A percentile compares a stretch with the other conserved stretches of the same genome.
phyloP scores from a whole-genome alignment of 35 echinoderm and acorn worm genomes.

The Eucidaris tribuloides region DNA sequence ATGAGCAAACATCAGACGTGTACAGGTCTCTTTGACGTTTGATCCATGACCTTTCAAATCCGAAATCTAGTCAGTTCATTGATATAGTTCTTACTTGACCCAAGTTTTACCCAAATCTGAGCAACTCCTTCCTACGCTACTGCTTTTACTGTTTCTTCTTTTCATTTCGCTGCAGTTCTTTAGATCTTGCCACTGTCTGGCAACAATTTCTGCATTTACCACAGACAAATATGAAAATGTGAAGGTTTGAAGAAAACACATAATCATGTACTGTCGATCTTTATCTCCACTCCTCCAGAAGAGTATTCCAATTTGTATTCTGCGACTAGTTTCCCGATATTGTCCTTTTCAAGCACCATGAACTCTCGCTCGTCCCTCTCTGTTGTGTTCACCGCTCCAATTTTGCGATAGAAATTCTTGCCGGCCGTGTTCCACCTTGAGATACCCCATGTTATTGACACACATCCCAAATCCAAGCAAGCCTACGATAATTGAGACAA shows the following conservation, averaged over 20 bases:
- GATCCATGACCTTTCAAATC: too few relatives aligned
- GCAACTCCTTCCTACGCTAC: not conserved
- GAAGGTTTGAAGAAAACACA: too few relatives aligned
- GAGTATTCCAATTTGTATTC: not conserved
- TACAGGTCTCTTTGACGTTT: too few relatives aligned
- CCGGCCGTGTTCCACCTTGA: conserved; percentile 9
- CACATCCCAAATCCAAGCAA: conserved; percentile 6
- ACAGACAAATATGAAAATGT: too few relatives aligned
- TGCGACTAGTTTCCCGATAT: not conserved
- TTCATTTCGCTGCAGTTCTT: too few relatives aligned
- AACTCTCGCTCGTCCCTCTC: conserved; percentile 6
- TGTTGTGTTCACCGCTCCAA: conserved; percentile 1
- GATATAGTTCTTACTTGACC: not conserved
- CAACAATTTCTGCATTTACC: too few relatives aligned
- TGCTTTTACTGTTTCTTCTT: too few relatives aligned
- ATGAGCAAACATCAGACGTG: too few relatives aligned
- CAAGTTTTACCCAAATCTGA: not conserved
- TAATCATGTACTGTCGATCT: too few relatives aligned
- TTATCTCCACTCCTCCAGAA: not conserved
- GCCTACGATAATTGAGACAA: too few relatives aligned
- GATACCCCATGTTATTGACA: not conserved
- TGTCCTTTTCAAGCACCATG: not conserved
- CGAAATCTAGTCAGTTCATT: too few relatives aligned
- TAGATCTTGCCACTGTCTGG: too few relatives aligned
- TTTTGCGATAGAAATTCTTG: conserved; percentile 6